Percentiles rank a stretch among this genome's conserved stretches.
Conservation (phyloP, 2,113 vertebrate species). For the Glareola pratincola region DNA sequence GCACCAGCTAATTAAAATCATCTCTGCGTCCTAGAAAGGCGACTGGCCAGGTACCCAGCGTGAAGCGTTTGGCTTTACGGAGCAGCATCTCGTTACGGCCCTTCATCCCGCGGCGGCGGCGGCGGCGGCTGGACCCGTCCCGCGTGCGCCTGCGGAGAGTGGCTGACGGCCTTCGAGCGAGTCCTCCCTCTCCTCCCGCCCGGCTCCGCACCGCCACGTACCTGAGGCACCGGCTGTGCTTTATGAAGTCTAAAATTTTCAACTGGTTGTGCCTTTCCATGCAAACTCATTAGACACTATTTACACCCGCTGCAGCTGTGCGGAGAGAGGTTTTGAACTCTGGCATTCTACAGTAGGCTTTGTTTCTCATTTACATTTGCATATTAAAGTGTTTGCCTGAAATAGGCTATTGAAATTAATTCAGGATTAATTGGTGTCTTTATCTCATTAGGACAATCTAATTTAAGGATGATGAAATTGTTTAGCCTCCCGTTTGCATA, state of each 20-base stretch:
- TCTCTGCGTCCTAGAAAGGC: constrained; percentile 61
- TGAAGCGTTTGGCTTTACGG: neutral
- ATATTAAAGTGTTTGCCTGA: constrained; percentile 97
- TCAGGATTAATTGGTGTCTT: constrained; percentile 99
- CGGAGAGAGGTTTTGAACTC: constrained; percentile 86
- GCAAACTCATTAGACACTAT: constrained; percentile 83
- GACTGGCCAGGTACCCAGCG: constrained; percentile 57
- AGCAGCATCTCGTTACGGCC: constrained; percentile 5
- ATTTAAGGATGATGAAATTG: constrained; percentile 99
- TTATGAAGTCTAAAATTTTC: constrained; percentile 78
- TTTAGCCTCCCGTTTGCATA: constrained; percentile 97
- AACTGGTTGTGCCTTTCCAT: constrained; percentile 76
- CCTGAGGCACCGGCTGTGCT: constrained; percentile 77
- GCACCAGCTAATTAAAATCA: constrained; percentile 75
- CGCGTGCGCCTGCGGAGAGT: neutral
- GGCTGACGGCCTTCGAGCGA: neutral
- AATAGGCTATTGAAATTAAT: constrained; percentile 97
- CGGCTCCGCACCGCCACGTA: neutral
- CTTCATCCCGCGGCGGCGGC: neutral
- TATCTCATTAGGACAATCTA: constrained; percentile 99
- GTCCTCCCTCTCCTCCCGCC: neutral
- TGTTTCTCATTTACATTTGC: constrained; percentile 92
- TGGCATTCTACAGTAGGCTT: constrained; percentile 89
- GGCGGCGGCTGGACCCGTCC: neutral
- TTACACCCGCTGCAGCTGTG: constrained; percentile 82